Evolutionary conservation across 2,797 vertebrate species (phyloP).

Genomic region (Tragelaphus oryx): DNA sequence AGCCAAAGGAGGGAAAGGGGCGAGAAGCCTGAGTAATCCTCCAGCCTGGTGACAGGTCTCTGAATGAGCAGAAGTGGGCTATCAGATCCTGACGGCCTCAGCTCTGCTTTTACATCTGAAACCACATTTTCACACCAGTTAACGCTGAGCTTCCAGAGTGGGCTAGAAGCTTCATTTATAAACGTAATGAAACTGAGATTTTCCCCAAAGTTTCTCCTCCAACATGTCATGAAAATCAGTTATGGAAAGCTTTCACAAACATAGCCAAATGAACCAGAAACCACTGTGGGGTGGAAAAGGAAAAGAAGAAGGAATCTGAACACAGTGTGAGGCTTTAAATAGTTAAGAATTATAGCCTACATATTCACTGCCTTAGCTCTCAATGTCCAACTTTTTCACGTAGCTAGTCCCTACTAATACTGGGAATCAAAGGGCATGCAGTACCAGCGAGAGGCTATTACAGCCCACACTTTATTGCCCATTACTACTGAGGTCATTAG

Average conservation of each 20-base stretch:
- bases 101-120: conserved; percentile 61
- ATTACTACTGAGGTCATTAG: conserved; percentile 99
- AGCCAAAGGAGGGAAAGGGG: background rate
- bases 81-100: background rate
- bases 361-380: conserved; percentile 78
- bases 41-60: background rate
- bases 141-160: conserved; percentile 40
- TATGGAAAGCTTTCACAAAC: conserved; percentile 51
- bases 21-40: conserved; percentile 12
- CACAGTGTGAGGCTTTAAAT: conserved; percentile 56
- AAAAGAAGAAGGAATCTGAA: background rate
- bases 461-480: conserved; percentile 97
- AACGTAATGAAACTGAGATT: conserved; percentile 41
- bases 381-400: conserved; percentile 78
- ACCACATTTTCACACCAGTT: conserved; percentile 66
- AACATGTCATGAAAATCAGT: conserved; percentile 24
- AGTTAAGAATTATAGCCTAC: conserved; percentile 78
- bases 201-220: conserved; percentile 36
- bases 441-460: conserved; percentile 91
- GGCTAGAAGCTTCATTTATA: conserved; percentile 66
- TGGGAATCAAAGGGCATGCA: conserved; percentile 85
- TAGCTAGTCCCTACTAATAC: conserved; percentile 84
- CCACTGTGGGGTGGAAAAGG: background rate
- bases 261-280: conserved; percentile 59
- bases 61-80: conserved; percentile 17